Conservation (phyloP, 2,113 vertebrate species). For the Platysternon megacephalum region DNA sequence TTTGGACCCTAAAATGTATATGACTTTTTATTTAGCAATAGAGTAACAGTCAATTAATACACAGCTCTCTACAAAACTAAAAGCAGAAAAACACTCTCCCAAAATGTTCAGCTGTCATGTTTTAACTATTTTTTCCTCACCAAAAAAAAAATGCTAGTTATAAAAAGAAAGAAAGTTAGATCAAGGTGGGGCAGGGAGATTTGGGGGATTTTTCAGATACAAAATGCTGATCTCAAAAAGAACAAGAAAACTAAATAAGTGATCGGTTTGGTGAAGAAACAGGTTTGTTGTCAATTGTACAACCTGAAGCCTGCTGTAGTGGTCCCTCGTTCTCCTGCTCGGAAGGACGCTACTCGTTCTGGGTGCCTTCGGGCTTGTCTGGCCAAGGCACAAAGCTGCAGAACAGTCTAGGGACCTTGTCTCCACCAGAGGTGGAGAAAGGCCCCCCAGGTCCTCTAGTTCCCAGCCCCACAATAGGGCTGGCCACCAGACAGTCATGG, state of each 20-base stretch:
- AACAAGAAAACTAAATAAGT: not conserved
- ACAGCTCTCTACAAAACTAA: not conserved
- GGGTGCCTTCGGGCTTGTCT: too few relatives aligned
- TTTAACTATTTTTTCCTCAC: not conserved
- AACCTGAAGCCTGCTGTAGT: not conserved
- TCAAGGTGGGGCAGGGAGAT: not conserved
- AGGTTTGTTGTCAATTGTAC: not conserved
- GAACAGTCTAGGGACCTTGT: too few relatives aligned
- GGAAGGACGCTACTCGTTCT: too few relatives aligned
- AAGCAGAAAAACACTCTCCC: not conserved
- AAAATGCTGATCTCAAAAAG: not conserved
- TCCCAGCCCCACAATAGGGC: too few relatives aligned
- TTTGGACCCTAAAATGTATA: not conserved
- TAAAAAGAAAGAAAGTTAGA: constrained; percentile 9
- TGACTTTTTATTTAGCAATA: not conserved
- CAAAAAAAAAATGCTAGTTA: not conserved
- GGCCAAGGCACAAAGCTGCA: too few relatives aligned
- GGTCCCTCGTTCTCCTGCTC: too few relatives aligned
- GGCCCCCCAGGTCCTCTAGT: too few relatives aligned
- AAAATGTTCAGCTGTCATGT: not conserved
- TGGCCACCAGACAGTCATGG: too few relatives aligned
- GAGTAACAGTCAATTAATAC: not conserved
- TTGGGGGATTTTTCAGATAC: not conserved
- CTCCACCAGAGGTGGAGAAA: too few relatives aligned
- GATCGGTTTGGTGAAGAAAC: not conserved